Base-by-base conservation (phyloP, 2,113 vertebrate species). In the Oncorhynchus clarkii region DNA sequence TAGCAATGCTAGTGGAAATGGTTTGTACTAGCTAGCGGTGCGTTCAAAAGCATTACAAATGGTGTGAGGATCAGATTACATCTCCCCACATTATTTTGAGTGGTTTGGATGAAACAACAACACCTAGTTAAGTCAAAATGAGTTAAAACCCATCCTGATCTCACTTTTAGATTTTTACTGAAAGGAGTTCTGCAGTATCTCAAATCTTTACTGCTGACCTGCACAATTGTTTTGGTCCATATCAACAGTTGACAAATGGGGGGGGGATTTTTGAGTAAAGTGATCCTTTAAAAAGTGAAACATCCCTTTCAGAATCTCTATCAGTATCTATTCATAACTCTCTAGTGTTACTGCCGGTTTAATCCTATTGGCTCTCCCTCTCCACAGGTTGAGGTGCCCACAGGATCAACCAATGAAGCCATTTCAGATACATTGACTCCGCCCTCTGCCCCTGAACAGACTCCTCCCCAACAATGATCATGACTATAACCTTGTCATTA, bases 341-440 rank as follows among this genome's bases (percentile, higher is more conserved):
- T 24, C 22, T 24, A 24, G 22, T 24, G 22, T 24, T 24, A 24
- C 22, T 65, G 71, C 83, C 73, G 75, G 64, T 27, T 85, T 76
- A 49, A 67, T 67, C 22, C 68, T 70, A 39, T 45, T 48, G 1
- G 13, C 39, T 22, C 9, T 69, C 67, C 14, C 72, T 77, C 26
- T 57, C 8, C 57, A 11, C 74, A 94, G 93, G 89, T 93, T 24
- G 74, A 88, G 2, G 29, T 89, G 39, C 72, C 80, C 0, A 72
- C 8, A 8, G 34, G 64, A 34, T 27, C 73, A 18, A 64, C 49
- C 22, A 74, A 74, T 57, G 70, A 72, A 80, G 65, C 13, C 24
- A n/a, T 48, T 26, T 20, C 39, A 70, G 45, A 49, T 70, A 26
- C n/a, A 24, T 48, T 67, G 31, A 54, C 72, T 57, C 67, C 67